Evolutionary conservation across 2,797 vertebrate species (phyloP).

Genomic region (Oceanodroma leucorhoa): DNA sequence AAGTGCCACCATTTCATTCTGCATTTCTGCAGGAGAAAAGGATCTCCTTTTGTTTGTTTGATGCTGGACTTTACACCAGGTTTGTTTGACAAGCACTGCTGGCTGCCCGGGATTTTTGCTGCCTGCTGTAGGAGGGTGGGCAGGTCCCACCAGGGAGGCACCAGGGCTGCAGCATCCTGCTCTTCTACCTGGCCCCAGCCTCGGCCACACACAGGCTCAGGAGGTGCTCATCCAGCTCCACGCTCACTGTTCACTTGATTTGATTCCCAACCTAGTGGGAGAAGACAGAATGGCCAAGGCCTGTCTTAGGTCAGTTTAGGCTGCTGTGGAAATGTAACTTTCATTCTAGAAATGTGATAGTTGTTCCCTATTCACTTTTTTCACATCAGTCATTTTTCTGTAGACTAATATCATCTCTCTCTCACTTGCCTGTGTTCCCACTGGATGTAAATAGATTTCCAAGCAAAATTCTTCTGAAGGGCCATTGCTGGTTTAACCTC

Average conservation of each 20-base stretch:
- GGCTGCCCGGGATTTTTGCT: fast-evolving
- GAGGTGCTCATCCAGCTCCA: background rate
- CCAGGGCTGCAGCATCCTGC: background rate
- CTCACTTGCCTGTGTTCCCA: background rate
- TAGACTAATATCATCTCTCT: background rate
- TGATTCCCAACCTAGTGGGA: background rate
- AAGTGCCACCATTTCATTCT: background rate
- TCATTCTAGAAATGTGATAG: background rate
- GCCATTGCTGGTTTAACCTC: background rate
- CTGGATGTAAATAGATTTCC: background rate
- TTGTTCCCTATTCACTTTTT: background rate
- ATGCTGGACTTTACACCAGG: background rate
- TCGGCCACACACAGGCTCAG: background rate
- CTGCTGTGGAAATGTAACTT: background rate
- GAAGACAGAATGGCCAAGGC: background rate
- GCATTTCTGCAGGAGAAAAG: background rate
- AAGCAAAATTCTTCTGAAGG: background rate
- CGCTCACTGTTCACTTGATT: background rate
- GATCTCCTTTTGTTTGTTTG: background rate
- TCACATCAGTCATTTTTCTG: background rate
- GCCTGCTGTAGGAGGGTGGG: background rate
- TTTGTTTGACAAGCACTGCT: background rate
- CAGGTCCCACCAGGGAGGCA: background rate
- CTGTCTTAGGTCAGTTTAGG: background rate
- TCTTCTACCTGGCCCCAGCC: background rate